A percentile compares a stretch with the other conserved stretches of the same genome.
These are phyloP conservation scores for Grus americana DNA, from an alignment of 2,113 vertebrate genomes.

Conservation along the genomic window DNA sequence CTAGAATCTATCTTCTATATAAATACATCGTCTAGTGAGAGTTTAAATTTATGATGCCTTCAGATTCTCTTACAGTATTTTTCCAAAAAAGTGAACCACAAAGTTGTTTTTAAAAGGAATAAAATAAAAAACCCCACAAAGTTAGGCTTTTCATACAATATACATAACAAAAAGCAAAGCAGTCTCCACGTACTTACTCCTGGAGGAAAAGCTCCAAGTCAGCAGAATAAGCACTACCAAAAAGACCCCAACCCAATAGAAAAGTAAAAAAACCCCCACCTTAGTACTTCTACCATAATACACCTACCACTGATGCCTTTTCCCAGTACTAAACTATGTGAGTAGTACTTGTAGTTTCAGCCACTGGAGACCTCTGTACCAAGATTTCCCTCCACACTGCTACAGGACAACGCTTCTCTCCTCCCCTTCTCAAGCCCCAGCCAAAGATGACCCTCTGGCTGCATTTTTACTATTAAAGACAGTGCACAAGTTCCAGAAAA, in stretches of 20 bases:
- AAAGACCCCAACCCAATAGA: background rate
- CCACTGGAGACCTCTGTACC: background rate
- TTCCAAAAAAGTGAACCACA: background rate
- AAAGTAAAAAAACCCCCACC: background rate
- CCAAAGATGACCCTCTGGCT: background rate
- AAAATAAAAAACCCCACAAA: background rate
- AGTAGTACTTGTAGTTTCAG: background rate
- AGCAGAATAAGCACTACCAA: background rate
- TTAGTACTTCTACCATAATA: background rate
- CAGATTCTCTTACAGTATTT: background rate
- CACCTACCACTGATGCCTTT: background rate
- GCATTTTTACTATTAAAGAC: background rate
- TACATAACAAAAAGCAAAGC: background rate
- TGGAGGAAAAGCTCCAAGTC: background rate
- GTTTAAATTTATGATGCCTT: background rate
- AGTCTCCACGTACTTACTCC: background rate
- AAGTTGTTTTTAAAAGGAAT: background rate
- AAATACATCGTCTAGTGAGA: background rate
- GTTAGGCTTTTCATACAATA: background rate
- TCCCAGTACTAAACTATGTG: background rate
- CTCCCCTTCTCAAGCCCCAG: rapidly evolving
- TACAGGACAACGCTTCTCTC: background rate
- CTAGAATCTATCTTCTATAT: background rate
- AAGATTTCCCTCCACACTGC: background rate
- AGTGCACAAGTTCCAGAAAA: background rate